Evolutionary conservation across 1,140 invertebrate species (phyloP).

Genomic region (Scaptomyza montana): DNA sequence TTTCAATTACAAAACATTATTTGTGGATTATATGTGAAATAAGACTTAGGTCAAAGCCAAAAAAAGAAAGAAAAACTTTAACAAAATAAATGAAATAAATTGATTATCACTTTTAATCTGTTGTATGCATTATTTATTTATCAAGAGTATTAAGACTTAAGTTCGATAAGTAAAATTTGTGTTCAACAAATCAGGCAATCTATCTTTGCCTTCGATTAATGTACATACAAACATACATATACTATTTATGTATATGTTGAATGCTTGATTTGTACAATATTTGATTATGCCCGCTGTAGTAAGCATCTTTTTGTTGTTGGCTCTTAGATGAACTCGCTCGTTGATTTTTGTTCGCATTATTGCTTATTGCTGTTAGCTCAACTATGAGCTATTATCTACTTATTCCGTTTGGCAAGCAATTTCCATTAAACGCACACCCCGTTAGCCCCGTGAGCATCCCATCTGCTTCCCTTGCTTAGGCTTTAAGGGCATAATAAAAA

Average conservation of each 20-base stretch:
- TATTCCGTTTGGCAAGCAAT: constrained; percentile 50
- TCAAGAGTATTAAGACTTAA: not conserved
- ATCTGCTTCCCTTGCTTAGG: not conserved
- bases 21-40: no score
- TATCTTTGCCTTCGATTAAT: no score
- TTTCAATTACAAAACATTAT: no score
- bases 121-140: no score
- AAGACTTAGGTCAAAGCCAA: no score
- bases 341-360: constrained; percentile 12
- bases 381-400: constrained; percentile 51
- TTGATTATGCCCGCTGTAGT: constrained; percentile 32
- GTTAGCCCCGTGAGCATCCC: not conserved
- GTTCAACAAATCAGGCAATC: not conserved
- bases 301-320: constrained; percentile 18
- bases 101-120: no score
- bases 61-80: no score
- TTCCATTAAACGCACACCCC: constrained; percentile 26
- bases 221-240: not conserved
- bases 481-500: constrained; percentile 36
- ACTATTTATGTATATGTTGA: constrained; percentile 15
- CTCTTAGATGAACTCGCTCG: constrained; percentile 1
- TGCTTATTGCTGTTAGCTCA: not conserved
- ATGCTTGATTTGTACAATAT: constrained; percentile 38
- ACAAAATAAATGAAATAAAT: no score
- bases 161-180: not conserved